Evolutionary conservation across 2,797 vertebrate genomes (phyloP).

Genomic region (Poeciliopsis infans): DNA sequence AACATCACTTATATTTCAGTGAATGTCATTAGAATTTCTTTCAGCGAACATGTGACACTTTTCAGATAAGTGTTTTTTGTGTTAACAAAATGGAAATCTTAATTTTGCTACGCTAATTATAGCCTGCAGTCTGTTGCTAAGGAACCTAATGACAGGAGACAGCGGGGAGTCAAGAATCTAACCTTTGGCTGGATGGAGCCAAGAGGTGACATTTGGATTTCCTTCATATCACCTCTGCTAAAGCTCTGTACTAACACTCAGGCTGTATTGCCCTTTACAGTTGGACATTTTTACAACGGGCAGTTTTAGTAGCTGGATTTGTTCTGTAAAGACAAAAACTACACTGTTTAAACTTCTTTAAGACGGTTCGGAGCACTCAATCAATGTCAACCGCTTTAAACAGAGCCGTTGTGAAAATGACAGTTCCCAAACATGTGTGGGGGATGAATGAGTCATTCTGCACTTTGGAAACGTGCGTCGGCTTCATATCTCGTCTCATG

Average conservation of each 20-base stretch:
- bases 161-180: slow-evolving; percentile 83
- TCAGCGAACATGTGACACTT: slow-evolving; percentile 75
- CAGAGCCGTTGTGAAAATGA: slow-evolving; percentile 42
- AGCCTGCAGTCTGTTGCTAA: slow-evolving; percentile 78
- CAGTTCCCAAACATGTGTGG: slow-evolving; percentile 25
- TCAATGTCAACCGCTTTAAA: slow-evolving; percentile 40
- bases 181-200: slow-evolving; percentile 78
- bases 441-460: slow-evolving; percentile 47
- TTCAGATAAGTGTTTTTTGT: slow-evolving; percentile 77
- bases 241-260: slow-evolving; percentile 41
- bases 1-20: slow-evolving; percentile 67
- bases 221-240: slow-evolving; percentile 70
- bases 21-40: slow-evolving; percentile 68
- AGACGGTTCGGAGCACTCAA: slow-evolving; percentile 43
- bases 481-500: slow-evolving; percentile 29
- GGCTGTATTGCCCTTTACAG: slow-evolving; percentile 30
- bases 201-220: slow-evolving; percentile 79
- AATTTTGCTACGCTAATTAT: slow-evolving; percentile 81
- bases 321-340: slow-evolving; percentile 18
- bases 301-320: slow-evolving; percentile 25
- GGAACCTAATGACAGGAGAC: slow-evolving; percentile 82
- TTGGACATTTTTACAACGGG: slow-evolving; percentile 31
- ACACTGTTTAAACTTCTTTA: slow-evolving; percentile 25
- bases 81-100: slow-evolving; percentile 82
- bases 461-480: slow-evolving; percentile 33